These are phyloP conservation scores for Sebastes cheni DNA, from an alignment of 2,797 vertebrate genomes.

Conservation along the genomic window DNA sequence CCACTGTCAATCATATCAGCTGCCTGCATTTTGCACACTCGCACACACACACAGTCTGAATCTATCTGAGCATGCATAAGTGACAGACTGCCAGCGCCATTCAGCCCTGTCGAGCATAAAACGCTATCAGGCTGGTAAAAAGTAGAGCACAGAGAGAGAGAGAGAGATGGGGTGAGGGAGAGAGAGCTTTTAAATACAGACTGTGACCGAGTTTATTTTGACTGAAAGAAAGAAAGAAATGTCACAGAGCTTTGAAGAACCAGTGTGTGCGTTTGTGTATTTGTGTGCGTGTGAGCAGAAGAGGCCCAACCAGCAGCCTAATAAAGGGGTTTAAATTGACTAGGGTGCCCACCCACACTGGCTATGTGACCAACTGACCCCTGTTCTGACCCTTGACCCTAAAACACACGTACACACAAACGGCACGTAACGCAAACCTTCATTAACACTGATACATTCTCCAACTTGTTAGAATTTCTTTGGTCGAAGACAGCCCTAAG, in stretches of 20 bases:
- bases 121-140: slow-evolving; percentile 57
- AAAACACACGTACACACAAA: not conserved
- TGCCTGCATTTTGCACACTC: slow-evolving; percentile 46
- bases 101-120: slow-evolving; percentile 59
- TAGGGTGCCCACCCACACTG: slow-evolving; percentile 40
- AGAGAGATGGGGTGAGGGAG: not conserved
- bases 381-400: slow-evolving; percentile 23
- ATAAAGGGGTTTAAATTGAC: slow-evolving; percentile 46
- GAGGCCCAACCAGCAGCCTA: slow-evolving; percentile 22
- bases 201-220: slow-evolving; percentile 42
- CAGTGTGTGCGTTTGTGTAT: not conserved
- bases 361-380: slow-evolving; percentile 40
- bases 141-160: slow-evolving; percentile 16
- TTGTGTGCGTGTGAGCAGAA: not conserved
- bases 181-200: slow-evolving; percentile 35
- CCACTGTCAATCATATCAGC: slow-evolving; percentile 61
- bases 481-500: too few relatives aligned
- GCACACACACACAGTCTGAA: slow-evolving; percentile 21
- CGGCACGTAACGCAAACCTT: not conserved
- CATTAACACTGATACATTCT: not conserved
- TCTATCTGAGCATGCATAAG: slow-evolving; percentile 49
- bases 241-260: slow-evolving; percentile 16
- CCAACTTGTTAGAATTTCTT: not conserved
- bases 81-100: slow-evolving; percentile 64
- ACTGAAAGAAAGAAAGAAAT: slow-evolving; percentile 44